Evolutionary conservation across 2,888 invertebrate genomes (phyloP).

Genomic region (Orchesellides sinensis): DNA sequence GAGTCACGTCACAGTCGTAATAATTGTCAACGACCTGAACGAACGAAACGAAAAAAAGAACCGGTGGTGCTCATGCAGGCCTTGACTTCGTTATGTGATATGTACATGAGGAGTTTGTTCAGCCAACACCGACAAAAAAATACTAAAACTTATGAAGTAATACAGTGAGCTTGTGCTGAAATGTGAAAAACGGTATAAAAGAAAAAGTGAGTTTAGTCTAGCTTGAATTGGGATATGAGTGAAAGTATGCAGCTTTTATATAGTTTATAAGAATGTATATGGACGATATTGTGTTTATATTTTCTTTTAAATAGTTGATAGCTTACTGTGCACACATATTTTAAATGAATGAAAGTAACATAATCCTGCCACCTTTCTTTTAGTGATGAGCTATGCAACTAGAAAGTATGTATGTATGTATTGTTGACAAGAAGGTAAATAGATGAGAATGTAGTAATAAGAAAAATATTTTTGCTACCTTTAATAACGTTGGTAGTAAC

Average conservation of each 20-base stretch:
- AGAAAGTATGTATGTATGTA: no score
- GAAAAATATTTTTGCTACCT: not conserved
- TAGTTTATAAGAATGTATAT: not conserved
- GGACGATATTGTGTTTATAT: not conserved
- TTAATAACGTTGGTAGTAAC: not conserved
- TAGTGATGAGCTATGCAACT: not conserved
- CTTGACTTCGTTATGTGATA: constrained; percentile 29
- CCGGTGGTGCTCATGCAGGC: not conserved
- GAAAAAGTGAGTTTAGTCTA: constrained; percentile 6
- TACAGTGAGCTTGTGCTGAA: not conserved
- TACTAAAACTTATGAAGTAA: not conserved
- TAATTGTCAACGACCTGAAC: constrained; percentile 68
- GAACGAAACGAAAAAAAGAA: constrained; percentile 37
- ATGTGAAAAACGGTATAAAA: not conserved
- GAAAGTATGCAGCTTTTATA: not conserved
- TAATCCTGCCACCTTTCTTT: not conserved
- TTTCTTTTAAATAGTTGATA: not conserved
- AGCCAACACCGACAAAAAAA: not conserved
- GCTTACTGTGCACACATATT: not conserved
- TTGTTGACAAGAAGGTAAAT: not conserved
- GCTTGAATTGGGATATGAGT: constrained; percentile 11
- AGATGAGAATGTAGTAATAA: not conserved
- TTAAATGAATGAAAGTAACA: not conserved
- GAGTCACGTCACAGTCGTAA: constrained; percentile 75
- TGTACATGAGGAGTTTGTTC: constrained; percentile 17